Evolutionary conservation across 2,113 vertebrate species (phyloP), one percentile per base, ranked within the genome.

Genomic region (Sinocyclocheilus anophthalmus): DNA sequence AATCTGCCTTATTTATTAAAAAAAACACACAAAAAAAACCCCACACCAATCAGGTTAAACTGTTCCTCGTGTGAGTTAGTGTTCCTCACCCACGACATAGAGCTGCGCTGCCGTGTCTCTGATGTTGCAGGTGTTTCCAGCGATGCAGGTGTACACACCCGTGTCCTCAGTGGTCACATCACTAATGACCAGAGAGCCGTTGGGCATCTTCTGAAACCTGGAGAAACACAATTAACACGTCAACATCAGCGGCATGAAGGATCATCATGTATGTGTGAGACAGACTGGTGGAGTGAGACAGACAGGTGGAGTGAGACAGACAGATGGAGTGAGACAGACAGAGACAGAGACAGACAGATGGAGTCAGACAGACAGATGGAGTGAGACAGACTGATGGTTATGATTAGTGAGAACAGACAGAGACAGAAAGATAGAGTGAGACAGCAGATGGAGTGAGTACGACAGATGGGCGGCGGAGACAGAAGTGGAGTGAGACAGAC

Each of bases 71-170:
- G 37, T 5, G 37, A 37, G 37, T 37, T 37, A 37, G 37, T 42
- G 42, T 42, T 42, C 89, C 97, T 94, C 93, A 99, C 98, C 98
- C 81, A 99, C 98, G 0, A 99, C 98, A 0, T 96, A 97, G 1
- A 99, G 96, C 89, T 95, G 96, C 55, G 97, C 96, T 80, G 96
- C 95, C 0, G 94, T 93, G 91, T 97, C 96, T 88, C 95, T 96
- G 94, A 99, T 99, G 93, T 95, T 97, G 93, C 98, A 99, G 93
- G 96, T 98, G 92, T 99, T 99, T 87, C 98, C 98, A 0, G 97
- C 98, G 0, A 99, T 97, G 86, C 98, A 99, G 0, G 97, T 98
- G 65, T 99, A 99, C 76, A 93, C 94, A 81, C 98, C 98, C 0
- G 97, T 96, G 92, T 99, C 97, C 26, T 98, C 97, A 0, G 95